A percentile compares a stretch with the other conserved stretches of the same genome.
Evolutionary conservation across 2,888 invertebrate species (phyloP).

Genomic region (Drosophila flavopinicola): DNA sequence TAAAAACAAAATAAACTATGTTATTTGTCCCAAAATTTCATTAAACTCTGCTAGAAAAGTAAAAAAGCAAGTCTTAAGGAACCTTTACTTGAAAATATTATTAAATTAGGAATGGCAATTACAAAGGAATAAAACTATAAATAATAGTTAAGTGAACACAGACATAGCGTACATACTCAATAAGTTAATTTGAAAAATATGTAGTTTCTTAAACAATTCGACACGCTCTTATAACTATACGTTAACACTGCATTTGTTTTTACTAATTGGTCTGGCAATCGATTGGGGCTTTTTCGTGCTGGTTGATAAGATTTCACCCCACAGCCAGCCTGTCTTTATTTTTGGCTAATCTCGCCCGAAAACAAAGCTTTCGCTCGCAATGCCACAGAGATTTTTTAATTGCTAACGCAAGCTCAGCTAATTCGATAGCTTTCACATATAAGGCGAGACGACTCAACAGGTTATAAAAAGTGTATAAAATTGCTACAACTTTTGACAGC

Average conservation of each 20-base stretch:
- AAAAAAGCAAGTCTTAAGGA: no score
- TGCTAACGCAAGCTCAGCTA: slow-evolving; percentile 27
- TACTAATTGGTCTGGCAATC: slow-evolving; percentile 27
- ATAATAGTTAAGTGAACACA: no score
- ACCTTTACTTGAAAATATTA: no score
- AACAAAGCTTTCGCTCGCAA: slow-evolving; percentile 62
- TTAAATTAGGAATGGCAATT: no score
- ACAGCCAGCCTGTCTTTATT: slow-evolving; percentile 16
- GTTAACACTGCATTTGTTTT: slow-evolving; percentile 2
- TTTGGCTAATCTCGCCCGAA: slow-evolving; percentile 45
- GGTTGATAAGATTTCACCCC: slow-evolving; percentile 74
- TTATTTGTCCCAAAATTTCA: no score
- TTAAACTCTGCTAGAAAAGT: no score
- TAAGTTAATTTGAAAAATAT: no score
- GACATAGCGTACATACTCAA: no score
- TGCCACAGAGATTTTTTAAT: slow-evolving; percentile 36
- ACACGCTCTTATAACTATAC: neutral
- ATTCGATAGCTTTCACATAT: slow-evolving; percentile 48
- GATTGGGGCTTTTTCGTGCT: slow-evolving; percentile 24
- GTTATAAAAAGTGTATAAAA: slow-evolving; percentile 21
- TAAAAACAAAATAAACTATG: no score
- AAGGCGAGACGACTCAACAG: slow-evolving; percentile 37
- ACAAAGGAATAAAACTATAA: no score
- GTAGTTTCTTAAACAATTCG: neutral
- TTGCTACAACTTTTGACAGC: slow-evolving; percentile 2